Evolutionary conservation across 2,113 vertebrate species (phyloP).

Genomic region (Nothocercus nigrocapillus): DNA sequence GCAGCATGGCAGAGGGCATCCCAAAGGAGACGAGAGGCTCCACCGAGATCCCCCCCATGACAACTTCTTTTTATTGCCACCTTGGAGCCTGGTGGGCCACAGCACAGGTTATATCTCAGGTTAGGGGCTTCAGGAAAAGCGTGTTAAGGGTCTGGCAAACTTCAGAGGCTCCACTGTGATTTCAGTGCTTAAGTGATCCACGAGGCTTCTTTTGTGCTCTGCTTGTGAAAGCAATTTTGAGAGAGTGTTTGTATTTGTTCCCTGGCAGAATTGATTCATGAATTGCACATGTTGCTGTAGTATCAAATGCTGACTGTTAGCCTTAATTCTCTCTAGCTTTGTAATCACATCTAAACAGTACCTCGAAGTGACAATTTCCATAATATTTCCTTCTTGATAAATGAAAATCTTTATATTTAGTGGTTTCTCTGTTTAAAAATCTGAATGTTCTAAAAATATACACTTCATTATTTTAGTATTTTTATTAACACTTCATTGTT

Average conservation of each 20-base stretch:
- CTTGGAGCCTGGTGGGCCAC: too few species aligned
- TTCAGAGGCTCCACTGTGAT: not conserved
- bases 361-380: not conserved
- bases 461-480: not conserved
- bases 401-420: not conserved
- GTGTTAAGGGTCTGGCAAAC: not conserved
- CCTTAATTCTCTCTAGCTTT: not conserved
- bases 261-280: fast-evolving
- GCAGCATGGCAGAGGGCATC: too few species aligned
- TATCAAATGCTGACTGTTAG: not conserved
- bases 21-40: too few species aligned
- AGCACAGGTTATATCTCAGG: too few species aligned
- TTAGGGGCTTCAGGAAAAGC: not conserved
- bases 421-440: not conserved
- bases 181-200: not conserved
- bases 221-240: not conserved
- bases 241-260: not conserved
- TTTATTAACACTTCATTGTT: not conserved
- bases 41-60: too few species aligned
- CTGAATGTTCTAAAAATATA: not conserved
- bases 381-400: not conserved
- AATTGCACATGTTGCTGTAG: not conserved
- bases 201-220: not conserved
- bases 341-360: not conserved
- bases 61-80: too few species aligned